Base-by-base conservation (phyloP, 2,113 vertebrate species). In the Percopsis transmontana region DNA sequence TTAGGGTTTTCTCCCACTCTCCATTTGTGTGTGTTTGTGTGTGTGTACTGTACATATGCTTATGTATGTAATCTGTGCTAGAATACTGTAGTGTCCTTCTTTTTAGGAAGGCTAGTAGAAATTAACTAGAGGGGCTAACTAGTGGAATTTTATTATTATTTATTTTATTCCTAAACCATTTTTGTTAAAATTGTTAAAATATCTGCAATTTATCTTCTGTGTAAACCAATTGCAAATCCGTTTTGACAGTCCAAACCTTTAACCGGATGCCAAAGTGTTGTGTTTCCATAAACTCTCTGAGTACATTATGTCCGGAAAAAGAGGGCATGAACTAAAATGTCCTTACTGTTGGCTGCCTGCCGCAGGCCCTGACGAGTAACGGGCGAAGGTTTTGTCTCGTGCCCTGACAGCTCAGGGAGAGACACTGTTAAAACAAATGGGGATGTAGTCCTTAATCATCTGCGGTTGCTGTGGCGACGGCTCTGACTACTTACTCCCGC, bases 381-480 rank as follows among this genome's bases (percentile, higher is more conserved):
- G 53, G 65, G 62, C 63, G 3, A 79, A 76, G 62, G 19, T 0
- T 50, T 20, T 21, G 66, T 76, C 72, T 78, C 14, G 61, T 77
- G 74, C 44, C 20, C 0, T 51, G 14, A 63, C 21, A 33, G 44
- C 48, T 52, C 62, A 33, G 66, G 39, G 40, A 9, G 39, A 53
- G 42, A 7, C 15, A 16, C 70, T 80, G 76, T 82, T 82, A 70
- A 83, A 86, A 77, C 75, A 87, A 82, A 79, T 40, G 38, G 60
- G 81, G 80, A 75, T 70, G 23, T 62, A 73, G 69, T 64, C 77
- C 58, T 87, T 74, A 74, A 85, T 89, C 84, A 87, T 72, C 52
- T 72, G 80, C 1, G 64, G 63, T 81, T 68, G 21, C 72, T 38
- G 64, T 77, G 75, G 67, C 53, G 40, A 82, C 14, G 8, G 23